Evolutionary conservation across 2,888 invertebrate species (phyloP), one percentile per base, ranked within the genome.

Genomic region (Cinara cedri): DNA sequence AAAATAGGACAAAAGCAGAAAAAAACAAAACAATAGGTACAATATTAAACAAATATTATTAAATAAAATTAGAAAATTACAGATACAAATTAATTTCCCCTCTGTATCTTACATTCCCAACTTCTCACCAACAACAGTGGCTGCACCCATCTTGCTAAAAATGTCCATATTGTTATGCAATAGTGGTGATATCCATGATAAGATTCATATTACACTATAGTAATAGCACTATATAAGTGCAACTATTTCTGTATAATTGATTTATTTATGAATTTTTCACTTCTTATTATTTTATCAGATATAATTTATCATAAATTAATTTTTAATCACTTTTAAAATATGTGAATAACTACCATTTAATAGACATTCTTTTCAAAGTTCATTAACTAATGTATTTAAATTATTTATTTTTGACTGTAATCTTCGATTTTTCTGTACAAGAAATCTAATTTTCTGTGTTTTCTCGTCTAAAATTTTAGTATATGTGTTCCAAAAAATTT

Each of bases 391-490:
- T 26, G 16, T 16, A 60, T 60, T 60, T 16, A 60, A 26, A 60
- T 14, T 26, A 26, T 14, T 13, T 14, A 60, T 24, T 60, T 26
- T 60, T 60, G 8, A 24, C 13, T 26, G 14, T 4, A 14, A 26
- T 60, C 26, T 60, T 26, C 16, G 26, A 60, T 60, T 60, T 60
- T 60, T 60, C 26, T 24, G 60, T 26, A n/a, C n/a, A n/a, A n/a
- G n/a, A n/a, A n/a, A n/a, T n/a, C n/a, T n/a, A n/a, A n/a, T n/a
- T n/a, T n/a, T n/a, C n/a, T n/a, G n/a, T n/a, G n/a, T 60, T 60
- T 26, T 60, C 1, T 60, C 26, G 3, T 60, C 60, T 1, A 14
- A 60, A 24, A 26, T 26, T 60, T 26, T 24, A 26, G 13, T 16
- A 60, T 6, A 26, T 26, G 3, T 26, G 3, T 26, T 60, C 26